Conservation (phyloP, 2,113 vertebrate species). For the Anser brachyrhynchus region DNA sequence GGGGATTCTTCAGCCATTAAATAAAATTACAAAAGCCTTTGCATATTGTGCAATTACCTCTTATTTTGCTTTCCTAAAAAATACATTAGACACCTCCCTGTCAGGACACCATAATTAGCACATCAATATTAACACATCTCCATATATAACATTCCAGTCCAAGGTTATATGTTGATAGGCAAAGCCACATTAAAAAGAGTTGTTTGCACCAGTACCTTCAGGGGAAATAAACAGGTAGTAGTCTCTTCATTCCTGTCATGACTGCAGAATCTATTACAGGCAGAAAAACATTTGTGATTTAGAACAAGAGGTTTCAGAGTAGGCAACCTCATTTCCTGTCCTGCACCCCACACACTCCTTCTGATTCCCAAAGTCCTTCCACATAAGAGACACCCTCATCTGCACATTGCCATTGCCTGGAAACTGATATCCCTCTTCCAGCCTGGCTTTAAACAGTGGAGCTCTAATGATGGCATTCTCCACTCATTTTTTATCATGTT, state of each 20-base stretch:
- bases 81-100: not conserved
- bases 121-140: not conserved
- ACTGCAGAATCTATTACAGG: not conserved
- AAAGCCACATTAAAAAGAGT: not conserved
- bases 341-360: not conserved
- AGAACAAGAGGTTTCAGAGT: not conserved
- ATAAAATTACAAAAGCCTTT: slow-evolving; percentile 34
- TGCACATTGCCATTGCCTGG: not conserved
- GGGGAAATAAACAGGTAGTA: not conserved
- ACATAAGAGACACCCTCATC: not conserved
- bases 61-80: slow-evolving; percentile 24
- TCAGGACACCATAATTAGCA: not conserved
- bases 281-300: not conserved
- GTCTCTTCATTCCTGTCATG: not conserved
- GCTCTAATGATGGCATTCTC: not conserved
- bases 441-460: not conserved
- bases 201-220: not conserved
- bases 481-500: not conserved
- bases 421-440: not conserved
- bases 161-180: not conserved
- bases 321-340: not conserved
- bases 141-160: not conserved
- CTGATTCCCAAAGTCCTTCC: not conserved
- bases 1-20: slow-evolving; percentile 19
- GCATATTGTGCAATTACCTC: slow-evolving; percentile 18